Conservation (phyloP, 1,140 invertebrate genomes). For the Oryzaephilus surinamensis region DNA sequence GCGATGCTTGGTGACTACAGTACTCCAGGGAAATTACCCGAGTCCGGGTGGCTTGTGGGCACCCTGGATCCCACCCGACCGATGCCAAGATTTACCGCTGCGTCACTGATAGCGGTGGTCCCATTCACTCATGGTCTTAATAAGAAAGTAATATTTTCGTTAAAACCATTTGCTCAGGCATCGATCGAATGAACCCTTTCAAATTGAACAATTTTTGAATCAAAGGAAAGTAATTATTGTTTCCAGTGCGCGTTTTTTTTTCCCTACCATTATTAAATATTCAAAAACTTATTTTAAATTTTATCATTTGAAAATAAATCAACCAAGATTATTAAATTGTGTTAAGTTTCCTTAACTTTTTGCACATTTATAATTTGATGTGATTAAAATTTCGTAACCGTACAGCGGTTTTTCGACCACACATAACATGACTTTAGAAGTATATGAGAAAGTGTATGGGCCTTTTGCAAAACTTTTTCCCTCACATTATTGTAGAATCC, state of each 20-base stretch:
- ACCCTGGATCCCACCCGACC: conserved; percentile 14
- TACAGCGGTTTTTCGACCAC: no score
- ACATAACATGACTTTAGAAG: no score
- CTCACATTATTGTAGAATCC: neutral
- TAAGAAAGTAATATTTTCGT: conserved; percentile 12
- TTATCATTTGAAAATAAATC: neutral
- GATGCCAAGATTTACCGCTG: conserved; percentile 20
- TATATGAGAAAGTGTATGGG: no score
- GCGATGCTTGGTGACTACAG: conserved; percentile 20
- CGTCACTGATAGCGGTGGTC: conserved; percentile 13
- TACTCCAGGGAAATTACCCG: conserved; percentile 22
- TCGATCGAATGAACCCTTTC: neutral
- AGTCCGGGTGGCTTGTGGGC: conserved; percentile 14
- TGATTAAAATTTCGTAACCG: no score
- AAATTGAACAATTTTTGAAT: neutral
- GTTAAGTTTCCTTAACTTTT: neutral
- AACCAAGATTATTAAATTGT: neutral
- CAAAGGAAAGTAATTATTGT: no score
- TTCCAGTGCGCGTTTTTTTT: neutral
- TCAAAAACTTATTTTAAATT: no score
- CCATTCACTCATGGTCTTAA: conserved; percentile 9
- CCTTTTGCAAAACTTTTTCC: neutral
- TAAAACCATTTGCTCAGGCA: neutral
- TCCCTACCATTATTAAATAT: neutral
- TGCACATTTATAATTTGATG: no score